These are phyloP conservation scores for Steinernema hermaphroditum DNA, from an alignment of 2,888 invertebrate genomes.

Conservation along the genomic window DNA sequence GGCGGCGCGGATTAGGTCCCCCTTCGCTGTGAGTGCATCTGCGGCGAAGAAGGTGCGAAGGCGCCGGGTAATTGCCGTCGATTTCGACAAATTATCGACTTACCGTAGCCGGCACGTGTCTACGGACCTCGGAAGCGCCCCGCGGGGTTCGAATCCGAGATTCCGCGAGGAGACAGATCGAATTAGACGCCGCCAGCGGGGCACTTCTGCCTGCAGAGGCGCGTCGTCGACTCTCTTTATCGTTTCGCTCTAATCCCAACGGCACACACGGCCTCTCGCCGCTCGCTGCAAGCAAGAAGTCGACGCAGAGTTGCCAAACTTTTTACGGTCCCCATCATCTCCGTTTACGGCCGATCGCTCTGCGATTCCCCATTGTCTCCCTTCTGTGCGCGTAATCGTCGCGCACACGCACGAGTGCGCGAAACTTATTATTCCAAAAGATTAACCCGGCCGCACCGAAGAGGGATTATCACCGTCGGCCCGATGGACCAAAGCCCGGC, in stretches of 20 bases:
- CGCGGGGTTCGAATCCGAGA: constrained; percentile 13
- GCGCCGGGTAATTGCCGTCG: constrained; percentile 20
- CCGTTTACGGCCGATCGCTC: constrained; percentile 16
- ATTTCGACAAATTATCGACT: constrained; percentile 28
- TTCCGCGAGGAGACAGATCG: constrained; percentile 6
- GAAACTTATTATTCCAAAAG: constrained; percentile 28
- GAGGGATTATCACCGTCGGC: background rate
- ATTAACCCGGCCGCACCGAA: constrained; percentile 24
- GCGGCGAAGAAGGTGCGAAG: constrained; percentile 23
- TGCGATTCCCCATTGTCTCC: constrained; percentile 21
- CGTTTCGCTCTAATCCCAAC: constrained; percentile 22
- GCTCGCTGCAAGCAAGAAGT: constrained; percentile 9
- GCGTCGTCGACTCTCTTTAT: constrained; percentile 28
- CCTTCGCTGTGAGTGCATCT: constrained; percentile 6
- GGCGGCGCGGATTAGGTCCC: constrained; percentile 25
- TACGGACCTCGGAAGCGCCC: background rate
- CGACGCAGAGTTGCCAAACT: constrained; percentile 27
- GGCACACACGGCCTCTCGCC: constrained; percentile 3
- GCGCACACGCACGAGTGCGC: constrained; percentile 28
- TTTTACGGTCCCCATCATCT: background rate
- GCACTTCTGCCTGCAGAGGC: constrained; percentile 5
- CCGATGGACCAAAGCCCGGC: background rate
- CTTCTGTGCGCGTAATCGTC: constrained; percentile 30
- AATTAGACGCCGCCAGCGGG: constrained; percentile 12
- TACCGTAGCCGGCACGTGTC: constrained; percentile 26